A percentile compares a stretch with the other conserved stretches of the same genome.
phyloP scores from a whole-genome alignment of 2,113 vertebrate species.

The Muntiacus muntjak region DNA sequence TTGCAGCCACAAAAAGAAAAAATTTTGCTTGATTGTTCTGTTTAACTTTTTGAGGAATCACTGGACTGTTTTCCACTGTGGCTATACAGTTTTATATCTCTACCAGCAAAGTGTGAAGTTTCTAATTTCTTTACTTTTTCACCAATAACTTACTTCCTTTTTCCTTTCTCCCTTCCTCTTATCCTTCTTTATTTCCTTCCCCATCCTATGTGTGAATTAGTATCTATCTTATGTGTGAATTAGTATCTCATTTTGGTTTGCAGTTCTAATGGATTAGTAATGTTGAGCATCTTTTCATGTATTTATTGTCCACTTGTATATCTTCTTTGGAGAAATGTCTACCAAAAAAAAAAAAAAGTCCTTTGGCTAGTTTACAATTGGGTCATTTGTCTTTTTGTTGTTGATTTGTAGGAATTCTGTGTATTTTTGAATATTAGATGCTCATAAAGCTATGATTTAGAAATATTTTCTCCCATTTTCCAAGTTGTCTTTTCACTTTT shows the following conservation, averaged over 20 bases:
- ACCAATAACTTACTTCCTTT: neutral
- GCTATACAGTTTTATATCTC: neutral
- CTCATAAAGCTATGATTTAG: neutral
- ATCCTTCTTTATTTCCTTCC: neutral
- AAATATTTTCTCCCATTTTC: neutral
- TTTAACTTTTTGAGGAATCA: neutral
- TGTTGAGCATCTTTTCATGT: neutral
- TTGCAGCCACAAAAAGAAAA: neutral
- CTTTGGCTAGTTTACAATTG: neutral
- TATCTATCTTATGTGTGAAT: neutral
- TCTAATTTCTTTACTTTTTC: neutral
- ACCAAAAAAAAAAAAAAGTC: neutral
- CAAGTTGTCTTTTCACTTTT: neutral
- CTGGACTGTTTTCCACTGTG: neutral
- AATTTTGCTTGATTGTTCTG: neutral
- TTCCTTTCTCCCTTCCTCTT: neutral
- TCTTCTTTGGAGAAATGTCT: neutral
- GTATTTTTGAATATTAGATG: neutral
- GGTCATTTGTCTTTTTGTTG: neutral
- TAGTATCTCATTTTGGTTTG: neutral
- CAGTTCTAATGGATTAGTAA: neutral
- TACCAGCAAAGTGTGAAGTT: neutral
- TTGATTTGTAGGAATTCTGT: neutral
- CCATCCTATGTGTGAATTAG: neutral
- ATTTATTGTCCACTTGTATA: neutral